Conservation (phyloP, 2,113 vertebrate genomes). For the Varanus komodoensis region DNA sequence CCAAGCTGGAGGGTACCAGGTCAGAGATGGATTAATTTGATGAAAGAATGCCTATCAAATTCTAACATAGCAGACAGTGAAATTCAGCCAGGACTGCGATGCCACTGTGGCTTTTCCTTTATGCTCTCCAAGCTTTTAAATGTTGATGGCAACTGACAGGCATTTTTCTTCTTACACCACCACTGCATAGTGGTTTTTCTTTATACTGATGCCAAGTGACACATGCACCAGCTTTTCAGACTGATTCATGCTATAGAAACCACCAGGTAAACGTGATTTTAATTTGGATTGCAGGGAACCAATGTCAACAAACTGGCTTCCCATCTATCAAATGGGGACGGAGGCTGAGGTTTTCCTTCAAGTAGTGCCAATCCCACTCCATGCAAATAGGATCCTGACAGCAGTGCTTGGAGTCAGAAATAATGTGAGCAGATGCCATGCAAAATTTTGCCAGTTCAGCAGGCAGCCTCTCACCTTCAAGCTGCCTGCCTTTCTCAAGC, state of each 20-base stretch:
- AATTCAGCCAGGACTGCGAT: neutral
- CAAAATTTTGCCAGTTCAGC: neutral
- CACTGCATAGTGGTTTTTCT: constrained; percentile 17
- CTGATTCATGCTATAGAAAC: constrained; percentile 42
- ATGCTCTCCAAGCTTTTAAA: neutral
- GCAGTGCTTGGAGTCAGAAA: neutral
- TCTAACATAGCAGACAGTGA: neutral
- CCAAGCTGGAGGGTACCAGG: neutral
- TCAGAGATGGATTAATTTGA: too few species aligned
- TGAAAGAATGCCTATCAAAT: neutral
- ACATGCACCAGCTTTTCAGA: constrained; percentile 32
- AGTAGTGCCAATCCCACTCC: constrained; percentile 1
- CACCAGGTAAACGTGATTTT: constrained; percentile 22
- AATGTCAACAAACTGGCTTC: constrained; percentile 13
- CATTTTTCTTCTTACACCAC: constrained; percentile 24
- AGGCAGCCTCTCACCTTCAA: neutral
- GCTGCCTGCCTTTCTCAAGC: neutral
- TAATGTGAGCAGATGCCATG: neutral
- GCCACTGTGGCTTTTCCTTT: neutral
- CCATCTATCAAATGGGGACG: constrained; percentile 6
- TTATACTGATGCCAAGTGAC: constrained; percentile 5
- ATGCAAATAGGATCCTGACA: constrained; percentile 31
- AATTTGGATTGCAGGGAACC: constrained; percentile 17
- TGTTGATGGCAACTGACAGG: neutral
- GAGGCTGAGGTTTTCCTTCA: constrained; percentile 22